Evolutionary conservation across 2,113 vertebrate species (phyloP), one percentile per base, ranked within the genome.

Genomic region (Lipotes vexillifer): DNA sequence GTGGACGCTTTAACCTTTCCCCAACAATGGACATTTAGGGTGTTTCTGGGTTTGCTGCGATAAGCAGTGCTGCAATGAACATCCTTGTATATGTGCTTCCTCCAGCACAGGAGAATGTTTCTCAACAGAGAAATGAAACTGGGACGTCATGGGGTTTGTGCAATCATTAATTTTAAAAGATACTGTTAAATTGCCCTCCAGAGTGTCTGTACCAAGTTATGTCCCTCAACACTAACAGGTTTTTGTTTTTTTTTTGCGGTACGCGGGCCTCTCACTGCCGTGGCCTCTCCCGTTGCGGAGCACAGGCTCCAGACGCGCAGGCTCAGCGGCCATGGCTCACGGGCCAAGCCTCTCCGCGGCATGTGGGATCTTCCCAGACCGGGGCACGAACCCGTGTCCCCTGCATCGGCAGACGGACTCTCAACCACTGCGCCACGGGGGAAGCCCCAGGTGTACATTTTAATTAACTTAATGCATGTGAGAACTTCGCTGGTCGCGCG

Each of bases 401-500:
- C 44, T 46, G 44, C 10, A 46, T 46, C 9, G 44, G 10, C 44
- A 46, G 44, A 2, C 10, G 10, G 10, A 12, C 46, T 49, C 46
- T 49, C 46, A 49, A 49, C 46, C 46, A 13, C 46, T 49, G 3
- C 2, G 12, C 46, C 46, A 49, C 12, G 2, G 1, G 46, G 2
- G 46, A 46, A 46, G 46, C 11, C 46, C 46, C 10, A 46, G 46
- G 11, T 46, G 11, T 46, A 99, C 99, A 99, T 99, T 97, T 99
- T 99, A 97, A 99, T 99, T n/a, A 99, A 98, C 94, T 99, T 99
- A 72, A 99, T 98, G 97, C 97, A 98, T 87, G 94, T 98, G 81
- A 99, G 98, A 52, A 99, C 98, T 96, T 99, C 99, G 21, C 98
- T 98, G 98, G 99, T 99, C 14, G 98, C 97, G 4, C 96, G 95